Base-by-base conservation (phyloP, 2,888 invertebrate species). In the Abrostola tripartita region DNA sequence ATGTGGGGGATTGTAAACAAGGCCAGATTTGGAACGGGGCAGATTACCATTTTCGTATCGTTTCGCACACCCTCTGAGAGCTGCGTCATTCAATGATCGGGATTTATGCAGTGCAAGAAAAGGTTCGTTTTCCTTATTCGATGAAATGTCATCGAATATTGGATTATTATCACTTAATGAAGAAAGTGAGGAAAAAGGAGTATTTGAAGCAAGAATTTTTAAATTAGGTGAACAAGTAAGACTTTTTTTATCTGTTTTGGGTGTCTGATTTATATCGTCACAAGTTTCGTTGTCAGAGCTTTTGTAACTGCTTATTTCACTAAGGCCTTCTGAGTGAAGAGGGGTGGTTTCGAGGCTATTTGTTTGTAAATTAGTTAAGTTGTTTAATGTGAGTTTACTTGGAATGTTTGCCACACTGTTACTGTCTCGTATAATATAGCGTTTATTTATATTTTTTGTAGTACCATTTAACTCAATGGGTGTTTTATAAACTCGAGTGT, bases 301-400 rank as follows among this genome's bases (percentile, higher is more conserved):
- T 88, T 95, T 95, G 79, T 92, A 92, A 87, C 95, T 95, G 81
- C 95, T 95, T 78, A 90, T 86, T 85, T 94, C 95, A 83, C 92
- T 94, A 37, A 84, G 74, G 38, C 87, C 89, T 70, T 91, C 92
- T 42, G 92, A 92, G 62, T 88, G 88, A 76, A 90, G 88, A 67
- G 92, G 91, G 63, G 87, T 89, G 67, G 89, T 89, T 68, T 93
- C 90, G 50, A 88, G 83, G 79, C 90, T 92, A 83, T 88, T 91
- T 81, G 82, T 78, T 84, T 86, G 85, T 64, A 88, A 86, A 88
- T 85, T 85, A 70, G 83, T 81, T 80, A 84, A 86, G 74, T 87
- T 89, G 67, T 88, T 89, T 82, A 90, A 78, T 70, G 85, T 86
- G 61, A 93, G 87, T 86, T 87, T 90, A 84, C 85, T 89, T 90